Evolutionary conservation across 2,797 vertebrate species (phyloP).

Genomic region (Hippopotamyrus pictus): DNA sequence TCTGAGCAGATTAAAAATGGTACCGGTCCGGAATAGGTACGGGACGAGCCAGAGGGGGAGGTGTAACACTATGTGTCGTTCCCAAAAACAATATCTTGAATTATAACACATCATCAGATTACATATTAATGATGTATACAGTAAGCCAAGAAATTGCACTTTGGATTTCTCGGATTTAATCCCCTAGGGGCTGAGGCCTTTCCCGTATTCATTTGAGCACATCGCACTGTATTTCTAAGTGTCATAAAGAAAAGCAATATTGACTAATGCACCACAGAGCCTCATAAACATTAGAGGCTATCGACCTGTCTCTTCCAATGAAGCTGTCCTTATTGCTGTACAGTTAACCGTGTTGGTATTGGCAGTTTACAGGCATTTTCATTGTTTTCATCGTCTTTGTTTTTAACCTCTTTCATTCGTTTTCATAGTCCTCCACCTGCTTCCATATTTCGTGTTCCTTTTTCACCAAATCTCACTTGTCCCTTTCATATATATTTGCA

Average conservation of each 20-base stretch:
- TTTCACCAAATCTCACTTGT: background rate
- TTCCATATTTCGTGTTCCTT: background rate
- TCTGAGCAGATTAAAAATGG: background rate
- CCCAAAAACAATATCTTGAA: slow-evolving; percentile 6
- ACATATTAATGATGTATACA: slow-evolving; percentile 4
- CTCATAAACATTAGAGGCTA: slow-evolving; percentile 27
- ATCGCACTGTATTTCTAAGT: slow-evolving; percentile 29
- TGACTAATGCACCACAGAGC: slow-evolving; percentile 51
- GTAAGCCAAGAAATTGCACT: slow-evolving; percentile 11
- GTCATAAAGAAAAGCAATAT: slow-evolving; percentile 36
- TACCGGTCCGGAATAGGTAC: background rate
- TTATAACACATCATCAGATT: slow-evolving; percentile 9
- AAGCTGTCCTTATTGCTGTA: slow-evolving; percentile 44
- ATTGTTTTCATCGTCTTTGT: slow-evolving; percentile 35
- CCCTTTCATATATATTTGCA: background rate
- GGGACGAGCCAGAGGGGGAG: background rate
- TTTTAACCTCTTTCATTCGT: background rate
- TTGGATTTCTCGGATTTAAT: slow-evolving; percentile 12
- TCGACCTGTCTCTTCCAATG: slow-evolving; percentile 28
- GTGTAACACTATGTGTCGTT: background rate
- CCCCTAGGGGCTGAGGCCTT: background rate
- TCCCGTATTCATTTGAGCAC: slow-evolving; percentile 47
- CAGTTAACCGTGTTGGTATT: slow-evolving; percentile 38
- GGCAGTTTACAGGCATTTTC: slow-evolving; percentile 42
- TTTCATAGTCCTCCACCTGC: background rate